Conservation (phyloP, 2,113 vertebrate genomes). For the Nycticebus coucang region DNA sequence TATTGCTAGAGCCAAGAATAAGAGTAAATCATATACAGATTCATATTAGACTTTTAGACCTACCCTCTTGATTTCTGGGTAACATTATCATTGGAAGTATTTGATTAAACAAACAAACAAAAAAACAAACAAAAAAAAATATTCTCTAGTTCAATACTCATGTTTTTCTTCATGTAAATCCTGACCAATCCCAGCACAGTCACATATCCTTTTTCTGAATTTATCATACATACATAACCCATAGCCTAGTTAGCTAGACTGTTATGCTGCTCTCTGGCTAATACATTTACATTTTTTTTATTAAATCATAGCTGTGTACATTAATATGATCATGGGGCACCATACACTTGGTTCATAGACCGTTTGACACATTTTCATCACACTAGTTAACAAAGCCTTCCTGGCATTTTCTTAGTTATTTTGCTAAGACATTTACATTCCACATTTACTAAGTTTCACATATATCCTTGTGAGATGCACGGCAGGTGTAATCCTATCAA, state of each 20-base stretch:
- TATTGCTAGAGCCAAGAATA: neutral
- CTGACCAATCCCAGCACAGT: neutral
- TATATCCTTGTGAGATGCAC: too few species aligned
- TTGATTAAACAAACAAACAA: neutral
- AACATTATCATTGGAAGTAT: neutral
- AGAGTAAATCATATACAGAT: neutral
- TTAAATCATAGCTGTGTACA: too few species aligned
- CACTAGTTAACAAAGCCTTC: too few species aligned
- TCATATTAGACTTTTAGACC: neutral
- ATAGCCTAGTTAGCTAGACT: neutral
- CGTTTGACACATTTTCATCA: too few species aligned
- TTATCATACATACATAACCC: neutral
- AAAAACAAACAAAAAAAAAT: neutral
- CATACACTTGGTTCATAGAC: too few species aligned
- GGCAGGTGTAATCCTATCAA: too few species aligned
- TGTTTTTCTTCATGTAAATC: neutral
- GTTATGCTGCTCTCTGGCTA: neutral
- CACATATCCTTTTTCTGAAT: neutral
- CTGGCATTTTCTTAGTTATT: too few species aligned
- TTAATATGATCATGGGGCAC: too few species aligned
- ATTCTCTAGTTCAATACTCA: neutral
- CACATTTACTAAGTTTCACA: too few species aligned
- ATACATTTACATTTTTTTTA: neutral
- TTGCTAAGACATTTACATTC: too few species aligned
- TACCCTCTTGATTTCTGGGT: neutral